Evolutionary conservation across 2,113 vertebrate species (phyloP).

Genomic region (Tor tambroides): DNA sequence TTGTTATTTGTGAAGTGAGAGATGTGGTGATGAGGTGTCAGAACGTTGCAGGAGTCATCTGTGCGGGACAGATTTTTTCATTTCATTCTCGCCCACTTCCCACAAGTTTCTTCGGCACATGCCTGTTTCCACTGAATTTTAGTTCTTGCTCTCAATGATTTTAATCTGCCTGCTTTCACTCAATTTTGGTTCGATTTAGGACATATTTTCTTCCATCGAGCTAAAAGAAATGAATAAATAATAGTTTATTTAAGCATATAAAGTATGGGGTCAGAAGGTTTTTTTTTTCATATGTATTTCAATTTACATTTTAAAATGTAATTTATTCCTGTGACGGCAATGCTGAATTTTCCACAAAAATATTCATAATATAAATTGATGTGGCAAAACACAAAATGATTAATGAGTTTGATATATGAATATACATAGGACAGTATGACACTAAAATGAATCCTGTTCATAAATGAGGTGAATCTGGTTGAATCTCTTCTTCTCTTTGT

Average conservation of each 20-base stretch:
- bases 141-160: neutral
- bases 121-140: neutral
- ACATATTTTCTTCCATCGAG: neutral
- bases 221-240: neutral
- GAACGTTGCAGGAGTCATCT: neutral
- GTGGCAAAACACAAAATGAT: neutral
- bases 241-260: neutral
- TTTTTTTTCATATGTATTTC: neutral
- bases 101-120: constrained; percentile 4
- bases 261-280: neutral
- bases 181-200: neutral
- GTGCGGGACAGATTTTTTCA: neutral
- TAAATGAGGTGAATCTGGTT: constrained; percentile 16
- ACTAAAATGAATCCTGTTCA: neutral
- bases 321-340: neutral
- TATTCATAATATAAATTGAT: neutral
- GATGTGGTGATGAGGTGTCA: neutral
- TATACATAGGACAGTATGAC: neutral
- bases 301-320: neutral
- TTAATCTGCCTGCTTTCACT: neutral
- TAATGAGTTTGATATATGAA: neutral
- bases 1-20: constrained; percentile 3
- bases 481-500: neutral
- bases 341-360: neutral
- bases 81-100: neutral